Evolutionary conservation across 2,888 invertebrate genomes (phyloP).

Genomic region (Melikaiella ostensackeni): DNA sequence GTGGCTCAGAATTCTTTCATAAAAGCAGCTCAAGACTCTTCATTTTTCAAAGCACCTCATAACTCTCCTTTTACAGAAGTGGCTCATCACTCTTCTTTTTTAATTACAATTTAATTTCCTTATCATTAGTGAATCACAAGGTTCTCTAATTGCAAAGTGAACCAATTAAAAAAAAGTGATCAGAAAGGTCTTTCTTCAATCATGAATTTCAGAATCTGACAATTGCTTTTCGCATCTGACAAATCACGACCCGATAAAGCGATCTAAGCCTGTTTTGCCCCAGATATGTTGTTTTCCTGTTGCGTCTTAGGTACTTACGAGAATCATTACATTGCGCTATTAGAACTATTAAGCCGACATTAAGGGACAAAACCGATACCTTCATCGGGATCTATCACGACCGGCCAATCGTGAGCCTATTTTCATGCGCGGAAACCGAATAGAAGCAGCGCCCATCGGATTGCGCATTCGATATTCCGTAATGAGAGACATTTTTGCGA

Average conservation of each 20-base stretch:
- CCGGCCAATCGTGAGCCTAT: conserved; percentile 38
- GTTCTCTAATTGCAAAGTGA: too few species aligned
- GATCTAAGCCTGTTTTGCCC: not conserved
- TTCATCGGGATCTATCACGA: conserved; percentile 40
- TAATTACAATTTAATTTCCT: too few species aligned
- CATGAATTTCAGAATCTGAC: not conserved
- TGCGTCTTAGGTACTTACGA: not conserved
- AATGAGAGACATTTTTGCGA: conserved; percentile 55
- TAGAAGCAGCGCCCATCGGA: conserved; percentile 44
- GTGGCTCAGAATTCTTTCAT: too few species aligned
- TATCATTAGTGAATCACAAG: too few species aligned
- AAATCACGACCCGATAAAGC: not conserved
- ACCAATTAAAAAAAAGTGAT: not conserved
- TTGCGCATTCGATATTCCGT: conserved; percentile 56
- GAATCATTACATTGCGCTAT: not conserved
- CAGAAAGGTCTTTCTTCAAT: not conserved
- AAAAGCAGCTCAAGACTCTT: too few species aligned
- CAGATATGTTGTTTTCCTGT: not conserved
- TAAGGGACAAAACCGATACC: conserved; percentile 13
- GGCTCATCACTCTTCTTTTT: too few species aligned
- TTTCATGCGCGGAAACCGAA: conserved; percentile 43
- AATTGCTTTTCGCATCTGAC: not conserved
- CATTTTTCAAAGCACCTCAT: too few species aligned
- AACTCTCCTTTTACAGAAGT: too few species aligned
- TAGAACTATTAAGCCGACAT: conserved; percentile 17